Evolutionary conservation across 2,888 invertebrate species (phyloP).

Genomic region (Hybos culiciformis): DNA sequence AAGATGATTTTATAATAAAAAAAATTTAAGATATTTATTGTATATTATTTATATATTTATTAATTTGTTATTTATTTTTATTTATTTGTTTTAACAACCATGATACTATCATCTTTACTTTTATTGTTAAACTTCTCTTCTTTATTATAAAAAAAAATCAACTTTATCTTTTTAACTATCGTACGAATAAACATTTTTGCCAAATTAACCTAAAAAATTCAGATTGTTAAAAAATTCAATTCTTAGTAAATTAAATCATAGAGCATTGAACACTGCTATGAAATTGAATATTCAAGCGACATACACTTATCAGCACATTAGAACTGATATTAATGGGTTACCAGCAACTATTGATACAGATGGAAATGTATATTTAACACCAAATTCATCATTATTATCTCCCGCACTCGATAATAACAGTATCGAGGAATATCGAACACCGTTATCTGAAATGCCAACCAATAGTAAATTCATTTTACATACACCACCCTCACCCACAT

Average conservation of each 20-base stretch:
- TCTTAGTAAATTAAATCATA: constrained; percentile 36
- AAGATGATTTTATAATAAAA: too few species aligned
- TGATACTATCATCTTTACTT: too few species aligned
- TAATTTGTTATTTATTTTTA: too few species aligned
- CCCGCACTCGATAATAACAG: constrained; percentile 18
- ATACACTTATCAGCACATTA: constrained; percentile 4
- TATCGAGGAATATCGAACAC: constrained; percentile 31
- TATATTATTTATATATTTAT: too few species aligned
- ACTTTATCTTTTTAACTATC: too few species aligned
- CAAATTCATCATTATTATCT: constrained; percentile 28
- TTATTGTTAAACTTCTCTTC: too few species aligned
- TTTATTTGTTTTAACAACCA: too few species aligned
- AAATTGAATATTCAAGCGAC: constrained; percentile 26
- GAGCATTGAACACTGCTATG: constrained; percentile 29
- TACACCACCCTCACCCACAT: constrained; percentile 18
- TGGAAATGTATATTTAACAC: constrained; percentile 28
- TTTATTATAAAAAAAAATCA: too few species aligned
- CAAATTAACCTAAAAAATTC: too few species aligned
- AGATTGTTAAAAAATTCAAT: constrained; percentile 34
- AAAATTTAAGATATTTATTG: too few species aligned
- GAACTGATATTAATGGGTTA: constrained; percentile 5
- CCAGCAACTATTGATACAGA: constrained; percentile 15
- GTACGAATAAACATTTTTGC: too few species aligned
- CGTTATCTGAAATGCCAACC: constrained; percentile 26
- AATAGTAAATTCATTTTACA: constrained; percentile 17